Evolutionary conservation across 2,113 vertebrate genomes (phyloP), one percentile per base, ranked within the genome.

Genomic region (Atherinomorus stipes): DNA sequence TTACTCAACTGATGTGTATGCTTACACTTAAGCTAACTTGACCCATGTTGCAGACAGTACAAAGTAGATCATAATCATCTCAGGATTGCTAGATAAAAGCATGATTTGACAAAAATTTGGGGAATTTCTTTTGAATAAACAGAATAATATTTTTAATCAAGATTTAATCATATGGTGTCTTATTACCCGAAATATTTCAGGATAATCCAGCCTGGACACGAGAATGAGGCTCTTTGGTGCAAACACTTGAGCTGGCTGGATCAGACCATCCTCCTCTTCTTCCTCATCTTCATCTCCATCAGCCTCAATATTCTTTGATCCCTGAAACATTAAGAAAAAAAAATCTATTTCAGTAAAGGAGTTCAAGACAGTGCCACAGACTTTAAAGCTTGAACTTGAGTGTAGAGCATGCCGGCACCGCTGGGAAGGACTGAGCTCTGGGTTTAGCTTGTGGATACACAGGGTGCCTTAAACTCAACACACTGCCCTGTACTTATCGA

Each of bases 141-240:
- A 78, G 51, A 85, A 67, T 68, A 82, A 83, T 67, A 75, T 64
- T 77, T 85, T 83, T 49, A 62, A 85, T 81, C 22, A 64, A 74
- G 65, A 81, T 87, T 74, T 76, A 76, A 85, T 82, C 74, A 52
- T 16, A 61, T 49, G 19, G 37, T 25, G 76, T 88, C 12, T 76
- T 73, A 78, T 96, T 96, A 99, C 97, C 96, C 97, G 95, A 92
- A 98, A 99, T 91, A 98, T 97, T 94, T 99, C 98, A 11, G 96
- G 96, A 91, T 96, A 98, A 94, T 99, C 96, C 76, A 98, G 91
- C 92, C 97, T 95, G 90, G 98, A 98, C 44, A 99, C 97, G 61
- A 99, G 93, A 71, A 99, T 98, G 81, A 99, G 92, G 90, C 98
- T 99, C 93, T 99, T 99, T 72, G 98, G 98, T 90, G 97, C 95